A percentile compares a stretch with the other conserved stretches of the same genome.
Conservation (phyloP, 2,113 vertebrate species). For the Saguinus midas region DNA sequence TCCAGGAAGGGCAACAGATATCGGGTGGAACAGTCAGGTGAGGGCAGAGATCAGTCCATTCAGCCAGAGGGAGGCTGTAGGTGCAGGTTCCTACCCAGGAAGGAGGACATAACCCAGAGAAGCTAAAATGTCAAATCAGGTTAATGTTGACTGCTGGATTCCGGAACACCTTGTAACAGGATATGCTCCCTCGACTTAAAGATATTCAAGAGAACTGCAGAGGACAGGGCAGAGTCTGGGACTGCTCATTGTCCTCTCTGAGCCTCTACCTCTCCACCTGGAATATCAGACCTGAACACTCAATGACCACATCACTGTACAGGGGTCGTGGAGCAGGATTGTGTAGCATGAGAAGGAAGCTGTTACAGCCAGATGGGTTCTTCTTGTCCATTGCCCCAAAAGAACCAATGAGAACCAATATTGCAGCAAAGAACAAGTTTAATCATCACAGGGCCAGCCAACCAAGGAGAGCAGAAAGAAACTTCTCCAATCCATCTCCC, state of each 20-base stretch:
- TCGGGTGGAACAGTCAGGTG: neutral
- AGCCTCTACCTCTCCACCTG: accelerated
- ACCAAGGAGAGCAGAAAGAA: no score
- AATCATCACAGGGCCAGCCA: no score
- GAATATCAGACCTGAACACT: neutral
- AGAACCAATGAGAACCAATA: no score
- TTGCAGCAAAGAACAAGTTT: no score
- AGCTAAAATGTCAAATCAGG: neutral
- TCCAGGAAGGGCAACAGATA: neutral
- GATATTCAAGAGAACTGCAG: neutral
- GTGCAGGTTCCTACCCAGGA: neutral
- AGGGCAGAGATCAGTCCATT: neutral
- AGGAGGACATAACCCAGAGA: neutral
- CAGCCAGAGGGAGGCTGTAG: accelerated
- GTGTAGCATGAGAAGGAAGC: no score
- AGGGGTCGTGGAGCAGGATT: neutral
- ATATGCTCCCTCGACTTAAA: no score
- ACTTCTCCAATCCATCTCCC: no score
- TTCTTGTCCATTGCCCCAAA: no score
- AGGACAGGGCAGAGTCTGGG: neutral
- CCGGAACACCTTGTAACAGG: neutral
- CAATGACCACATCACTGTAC: accelerated
- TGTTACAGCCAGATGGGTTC: no score
- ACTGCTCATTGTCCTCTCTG: accelerated
- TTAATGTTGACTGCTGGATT: neutral